Base-by-base conservation (phyloP, 64 coral and sea anemone genomes). In the Exaiptasia diaphana region DNA sequence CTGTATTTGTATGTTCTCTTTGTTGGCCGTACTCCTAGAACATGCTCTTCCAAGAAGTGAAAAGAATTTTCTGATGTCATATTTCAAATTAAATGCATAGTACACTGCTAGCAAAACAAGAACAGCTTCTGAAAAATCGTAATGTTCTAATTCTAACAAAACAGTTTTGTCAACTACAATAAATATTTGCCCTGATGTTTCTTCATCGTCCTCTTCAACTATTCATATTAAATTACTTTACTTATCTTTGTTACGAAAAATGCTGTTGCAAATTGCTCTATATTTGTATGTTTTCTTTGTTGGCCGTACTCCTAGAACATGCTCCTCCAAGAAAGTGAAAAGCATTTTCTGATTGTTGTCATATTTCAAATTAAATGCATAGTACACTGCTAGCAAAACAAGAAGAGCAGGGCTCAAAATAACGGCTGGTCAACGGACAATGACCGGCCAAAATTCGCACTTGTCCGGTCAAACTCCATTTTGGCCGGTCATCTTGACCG, bases 41-140 rank as follows among this genome's bases (percentile, higher is more conserved):
- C 71, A 75, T 75, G 32, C 41, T 75, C 71, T 75, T 75, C 45
- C 21, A 75, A 28, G 27, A 53, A 75, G n/a, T 45, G 40, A 26
- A 27, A 75, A 0, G 52, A 45, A 15, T 49, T 15, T 4, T 53
- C 34, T 75, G 13, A 4, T 2, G 33, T 75, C 71, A 53, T 75
- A 75, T 46, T 50, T 4, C 15, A 75, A 27, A 50, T 53, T 52
- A 52, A 75, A 75, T 49, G n/a, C 5, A 26, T 75, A 52, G 29
- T 74, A 34, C 0, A 71, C 36, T 5, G 68, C 37, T 1, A 71
- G 9, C 21, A 71, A 71, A 11, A 71, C 26, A 0, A 71, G 23
- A 18, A 71, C 35, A 46, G 43, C 43, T n/a, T n/a, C n/a, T n/a
- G n/a, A n/a, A n/a, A n/a, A n/a, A n/a, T n/a, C n/a, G n/a, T n/a